Conservation (phyloP, 2,113 vertebrate genomes). For the Bettongia penicillata region DNA sequence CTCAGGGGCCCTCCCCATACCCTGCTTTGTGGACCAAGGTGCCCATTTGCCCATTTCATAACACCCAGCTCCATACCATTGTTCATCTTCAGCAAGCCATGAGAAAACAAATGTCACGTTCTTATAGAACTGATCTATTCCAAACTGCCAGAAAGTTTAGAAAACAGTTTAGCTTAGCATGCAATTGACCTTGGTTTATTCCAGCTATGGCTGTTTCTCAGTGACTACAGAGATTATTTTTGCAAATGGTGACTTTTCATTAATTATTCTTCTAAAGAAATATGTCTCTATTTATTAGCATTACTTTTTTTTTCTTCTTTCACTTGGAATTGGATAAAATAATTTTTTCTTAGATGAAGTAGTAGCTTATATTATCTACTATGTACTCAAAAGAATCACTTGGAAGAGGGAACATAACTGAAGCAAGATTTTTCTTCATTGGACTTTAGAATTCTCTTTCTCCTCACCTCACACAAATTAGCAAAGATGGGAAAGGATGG, state of each 20-base stretch:
- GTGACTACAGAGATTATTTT: background rate
- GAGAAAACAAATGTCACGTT: background rate
- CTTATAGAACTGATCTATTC: background rate
- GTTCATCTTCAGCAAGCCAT: background rate
- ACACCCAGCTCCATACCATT: background rate
- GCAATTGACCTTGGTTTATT: background rate
- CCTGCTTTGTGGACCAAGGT: background rate
- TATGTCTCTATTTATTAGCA: background rate
- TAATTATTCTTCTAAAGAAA: background rate
- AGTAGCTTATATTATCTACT: background rate
- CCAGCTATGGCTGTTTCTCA: background rate
- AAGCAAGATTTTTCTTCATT: background rate
- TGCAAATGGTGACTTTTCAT: background rate
- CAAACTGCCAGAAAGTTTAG: background rate
- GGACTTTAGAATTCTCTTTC: background rate
- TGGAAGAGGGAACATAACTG: background rate
- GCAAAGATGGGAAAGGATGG: background rate
- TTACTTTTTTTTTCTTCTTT: background rate
- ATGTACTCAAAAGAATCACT: background rate
- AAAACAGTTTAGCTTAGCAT: background rate
- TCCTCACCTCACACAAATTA: background rate
- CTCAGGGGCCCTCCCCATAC: background rate
- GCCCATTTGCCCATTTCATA: background rate
- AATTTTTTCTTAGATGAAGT: background rate
- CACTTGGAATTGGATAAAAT: background rate